A percentile compares a stretch with the other conserved stretches of the same genome.
phyloP scores from a whole-genome alignment of 1,140 invertebrate genomes.

The Drosophila setifemur region DNA sequence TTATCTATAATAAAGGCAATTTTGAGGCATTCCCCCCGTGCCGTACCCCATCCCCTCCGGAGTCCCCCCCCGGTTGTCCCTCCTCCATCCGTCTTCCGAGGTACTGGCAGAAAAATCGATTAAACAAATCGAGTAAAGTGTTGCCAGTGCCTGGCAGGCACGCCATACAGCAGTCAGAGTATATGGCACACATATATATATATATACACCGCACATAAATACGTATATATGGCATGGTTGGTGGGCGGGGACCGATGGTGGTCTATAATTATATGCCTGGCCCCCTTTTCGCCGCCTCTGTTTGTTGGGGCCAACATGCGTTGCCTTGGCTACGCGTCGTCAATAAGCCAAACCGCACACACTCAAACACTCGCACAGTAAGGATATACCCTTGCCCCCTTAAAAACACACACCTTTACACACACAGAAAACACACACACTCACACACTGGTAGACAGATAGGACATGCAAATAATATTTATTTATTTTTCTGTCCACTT shows the following conservation, averaged over 20 bases:
- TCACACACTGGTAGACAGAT: conserved; percentile 2
- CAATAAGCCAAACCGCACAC: conserved; percentile 47
- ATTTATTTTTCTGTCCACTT: conserved; percentile 62
- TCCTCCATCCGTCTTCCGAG: conserved; percentile 17
- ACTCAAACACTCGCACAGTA: conserved; percentile 16
- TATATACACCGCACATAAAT: conserved; percentile 2
- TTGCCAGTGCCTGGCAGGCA: conserved; percentile 57
- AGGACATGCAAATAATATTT: conserved; percentile 71
- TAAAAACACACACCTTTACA: background rate
- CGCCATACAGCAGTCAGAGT: conserved; percentile 39
- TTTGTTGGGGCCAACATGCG: conserved; percentile 47
- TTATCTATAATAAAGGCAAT: conserved; percentile 80
- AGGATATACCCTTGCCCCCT: conserved; percentile 28
- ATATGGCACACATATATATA: conserved; percentile 33
- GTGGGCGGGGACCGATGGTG: background rate
- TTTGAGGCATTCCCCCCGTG: conserved; percentile 41
- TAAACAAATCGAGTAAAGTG: conserved; percentile 79
- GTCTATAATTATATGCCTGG: conserved; percentile 55
- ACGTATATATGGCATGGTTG: conserved; percentile 14
- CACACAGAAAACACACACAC: background rate
- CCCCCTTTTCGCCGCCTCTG: conserved; percentile 31
- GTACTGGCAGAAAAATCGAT: conserved; percentile 73
- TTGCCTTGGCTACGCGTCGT: conserved; percentile 52
- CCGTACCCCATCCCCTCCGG: background rate
- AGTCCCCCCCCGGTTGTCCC: background rate